Base-by-base conservation (phyloP, 2,797 vertebrate species). In the Melanotaenia maccullochi region DNA sequence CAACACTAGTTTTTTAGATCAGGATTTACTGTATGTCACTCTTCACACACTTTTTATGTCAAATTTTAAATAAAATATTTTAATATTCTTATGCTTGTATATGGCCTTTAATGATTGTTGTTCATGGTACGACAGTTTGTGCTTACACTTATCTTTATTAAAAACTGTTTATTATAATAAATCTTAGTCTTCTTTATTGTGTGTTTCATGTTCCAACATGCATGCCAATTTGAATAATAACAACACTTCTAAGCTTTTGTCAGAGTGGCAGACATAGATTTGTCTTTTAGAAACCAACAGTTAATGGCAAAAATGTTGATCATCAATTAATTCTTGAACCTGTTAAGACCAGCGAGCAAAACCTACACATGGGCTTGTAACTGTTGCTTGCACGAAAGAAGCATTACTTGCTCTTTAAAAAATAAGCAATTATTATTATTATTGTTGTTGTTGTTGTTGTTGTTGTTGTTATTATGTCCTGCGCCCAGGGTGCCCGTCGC, bases 1-100 rank as follows among this genome's bases (percentile, higher is more conserved):
- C 83, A 90, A 75, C 74, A 78, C 63, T 58, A 67, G 12, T 75
- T 87, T 87, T 84, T 60, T 67, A 65, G 73, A 77, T 80, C 81
- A 84, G 64, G 77, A 88, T 89, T 92, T 90, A 91, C 90, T 93
- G 89, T 93, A 90, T 79, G 69, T 87, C 65, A 76, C 65, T 82
- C 71, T 82, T 69, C 38, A 75, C 76, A 83, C 75, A 82, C 79
- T 70, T 73, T 76, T 74, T 52, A 64, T 75, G 62, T 78, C 77
- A 67, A n/a, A 75, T 83, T 49, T 71, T 44, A 81, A 81, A 60
- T 67, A 30, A 74, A 82, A 59, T 81, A 76, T 80, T 80, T 84
- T 55, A 84, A 28, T 73, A 78, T 78, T 71, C 84, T 36, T 76
- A 44, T 64, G 65, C 73, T 61, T 87, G 38, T 85, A 82, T 76